phyloP scores from a whole-genome alignment of 2,888 invertebrate species.

The Raillietiella orientalis region DNA sequence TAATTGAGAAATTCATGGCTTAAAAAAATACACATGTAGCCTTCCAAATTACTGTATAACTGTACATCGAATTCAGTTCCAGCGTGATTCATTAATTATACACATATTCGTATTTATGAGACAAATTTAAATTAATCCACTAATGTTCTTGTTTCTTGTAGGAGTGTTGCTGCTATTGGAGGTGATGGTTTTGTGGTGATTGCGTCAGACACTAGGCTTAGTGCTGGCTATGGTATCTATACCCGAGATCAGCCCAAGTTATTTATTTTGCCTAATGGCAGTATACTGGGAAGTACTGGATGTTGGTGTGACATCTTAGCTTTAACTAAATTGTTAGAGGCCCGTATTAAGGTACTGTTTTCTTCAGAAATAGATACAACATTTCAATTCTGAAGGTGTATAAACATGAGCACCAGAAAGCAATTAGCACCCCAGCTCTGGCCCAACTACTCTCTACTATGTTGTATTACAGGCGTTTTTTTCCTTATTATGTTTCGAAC shows the following conservation, averaged over 20 bases:
- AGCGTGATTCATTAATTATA: no score
- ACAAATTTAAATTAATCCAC: no score
- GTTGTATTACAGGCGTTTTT: constrained; percentile 85
- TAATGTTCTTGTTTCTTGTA: no score
- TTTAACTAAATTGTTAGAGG: constrained; percentile 43
- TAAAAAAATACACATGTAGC: no score
- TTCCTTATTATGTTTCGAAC: constrained; percentile 90
- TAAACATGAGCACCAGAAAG: constrained; percentile 66
- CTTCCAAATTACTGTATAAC: no score
- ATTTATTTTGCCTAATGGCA: constrained; percentile 35
- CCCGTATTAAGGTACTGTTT: constrained; percentile 36
- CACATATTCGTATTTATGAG: no score
- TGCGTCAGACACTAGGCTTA: constrained; percentile 77
- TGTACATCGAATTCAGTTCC: no score
- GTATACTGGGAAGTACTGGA: constrained; percentile 73
- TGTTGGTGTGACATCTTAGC: constrained; percentile 95
- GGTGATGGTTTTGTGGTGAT: constrained; percentile 82
- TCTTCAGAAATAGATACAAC: not conserved
- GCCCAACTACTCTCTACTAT: constrained; percentile 88
- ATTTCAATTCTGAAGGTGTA: constrained; percentile 30
- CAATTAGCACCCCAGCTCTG: constrained; percentile 64
- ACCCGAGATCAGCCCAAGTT: constrained; percentile 62
- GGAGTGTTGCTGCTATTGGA: constrained; percentile 77
- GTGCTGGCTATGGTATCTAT: constrained; percentile 62
- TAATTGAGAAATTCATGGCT: no score